Conservation (phyloP, 2,888 invertebrate genomes). For the Epinotia ramella region DNA sequence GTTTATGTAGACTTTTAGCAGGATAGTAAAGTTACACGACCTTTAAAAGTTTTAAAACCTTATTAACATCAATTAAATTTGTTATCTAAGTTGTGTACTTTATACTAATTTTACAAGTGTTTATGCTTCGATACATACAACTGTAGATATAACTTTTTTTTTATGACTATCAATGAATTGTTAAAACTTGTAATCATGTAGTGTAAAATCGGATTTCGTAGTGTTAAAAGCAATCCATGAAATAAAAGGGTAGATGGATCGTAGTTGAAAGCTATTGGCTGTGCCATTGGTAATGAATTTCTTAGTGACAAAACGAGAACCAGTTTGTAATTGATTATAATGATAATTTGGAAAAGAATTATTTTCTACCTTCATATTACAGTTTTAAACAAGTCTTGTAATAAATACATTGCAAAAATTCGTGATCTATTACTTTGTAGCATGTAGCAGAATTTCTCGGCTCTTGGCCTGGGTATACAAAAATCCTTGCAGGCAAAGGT, state of each 20-base stretch:
- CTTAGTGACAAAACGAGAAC: conserved; percentile 31
- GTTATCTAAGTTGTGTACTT: conserved; percentile 40
- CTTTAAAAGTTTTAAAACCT: conserved; percentile 21
- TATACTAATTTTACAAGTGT: conserved; percentile 44
- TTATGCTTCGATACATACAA: conserved; percentile 41
- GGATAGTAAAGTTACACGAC: conserved; percentile 21
- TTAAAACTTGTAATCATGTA: conserved; percentile 45
- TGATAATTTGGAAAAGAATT: conserved; percentile 41
- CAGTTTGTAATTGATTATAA: conserved; percentile 35
- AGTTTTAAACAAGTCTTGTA: conserved; percentile 43
- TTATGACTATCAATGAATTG: conserved; percentile 40
- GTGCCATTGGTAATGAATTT: conserved; percentile 36
- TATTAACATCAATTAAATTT: conserved; percentile 34
- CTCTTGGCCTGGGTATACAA: neutral
- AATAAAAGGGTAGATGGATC: conserved; percentile 28
- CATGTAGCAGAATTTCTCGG: neutral
- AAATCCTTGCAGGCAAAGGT: neutral
- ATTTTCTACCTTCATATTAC: conserved; percentile 45
- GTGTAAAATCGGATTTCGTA: conserved; percentile 7
- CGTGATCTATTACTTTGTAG: conserved; percentile 20
- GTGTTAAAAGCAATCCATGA: conserved; percentile 6
- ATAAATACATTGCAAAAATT: conserved; percentile 40
- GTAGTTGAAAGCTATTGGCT: conserved; percentile 11
- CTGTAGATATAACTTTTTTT: conserved; percentile 43
- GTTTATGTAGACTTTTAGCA: conserved; percentile 26